Percentiles rank a stretch among this genome's conserved stretches.
Evolutionary conservation across 2,888 invertebrate species (phyloP).

Genomic region (Xestia xanthographa): DNA sequence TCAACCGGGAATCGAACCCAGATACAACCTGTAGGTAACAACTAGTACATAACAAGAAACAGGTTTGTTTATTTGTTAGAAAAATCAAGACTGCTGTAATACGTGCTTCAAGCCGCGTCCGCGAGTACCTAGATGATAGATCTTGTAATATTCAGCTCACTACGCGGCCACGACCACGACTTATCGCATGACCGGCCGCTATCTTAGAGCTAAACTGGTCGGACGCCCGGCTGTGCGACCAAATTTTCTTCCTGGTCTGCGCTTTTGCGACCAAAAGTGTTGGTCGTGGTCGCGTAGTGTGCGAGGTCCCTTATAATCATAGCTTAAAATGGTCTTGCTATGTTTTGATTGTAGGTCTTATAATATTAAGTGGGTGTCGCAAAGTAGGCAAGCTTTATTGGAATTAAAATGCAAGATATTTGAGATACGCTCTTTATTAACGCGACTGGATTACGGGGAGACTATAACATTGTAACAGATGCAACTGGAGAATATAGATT

Average conservation of each 20-base stretch:
- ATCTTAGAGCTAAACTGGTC: background rate
- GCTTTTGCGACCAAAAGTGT: background rate
- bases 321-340: background rate
- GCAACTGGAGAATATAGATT: constrained; percentile 37
- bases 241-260: background rate
- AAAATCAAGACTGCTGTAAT: background rate
- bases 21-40: too few relatives aligned
- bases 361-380: background rate
- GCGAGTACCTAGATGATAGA: too few relatives aligned
- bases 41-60: too few relatives aligned
- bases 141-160: background rate
- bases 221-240: background rate
- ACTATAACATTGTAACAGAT: constrained; percentile 40
- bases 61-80: background rate
- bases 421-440: constrained; percentile 52
- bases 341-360: background rate
- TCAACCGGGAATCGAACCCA: constrained; percentile 1
- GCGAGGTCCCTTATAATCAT: background rate
- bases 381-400: background rate
- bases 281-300: background rate
- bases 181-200: background rate
- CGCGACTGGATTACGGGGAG: constrained; percentile 34
- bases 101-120: background rate
- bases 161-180: background rate
- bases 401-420: constrained; percentile 35